These are phyloP conservation scores for Melinaea marsaeus DNA, from an alignment of 2,888 invertebrate genomes.

Conservation along the genomic window DNA sequence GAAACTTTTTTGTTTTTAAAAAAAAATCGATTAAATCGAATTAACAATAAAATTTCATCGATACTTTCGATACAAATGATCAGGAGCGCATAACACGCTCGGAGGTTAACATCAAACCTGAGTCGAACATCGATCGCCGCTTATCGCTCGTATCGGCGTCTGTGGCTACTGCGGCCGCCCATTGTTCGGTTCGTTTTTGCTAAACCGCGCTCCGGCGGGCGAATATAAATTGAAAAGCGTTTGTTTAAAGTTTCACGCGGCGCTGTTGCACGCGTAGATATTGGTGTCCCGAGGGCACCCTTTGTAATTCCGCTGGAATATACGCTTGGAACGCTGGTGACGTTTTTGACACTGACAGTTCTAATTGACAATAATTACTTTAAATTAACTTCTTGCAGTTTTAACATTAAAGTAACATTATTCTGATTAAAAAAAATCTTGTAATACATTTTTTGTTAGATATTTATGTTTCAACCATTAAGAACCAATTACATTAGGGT, in stretches of 20 bases:
- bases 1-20: too few species aligned
- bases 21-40: conserved; percentile 1
- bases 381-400: background rate
- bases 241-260: conserved; percentile 57
- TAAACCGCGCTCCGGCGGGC: conserved; percentile 44
- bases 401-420: background rate
- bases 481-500: too few species aligned
- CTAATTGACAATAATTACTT: background rate
- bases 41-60: conserved; percentile 42
- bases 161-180: conserved; percentile 35
- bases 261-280: conserved; percentile 43
- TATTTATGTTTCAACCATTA: too few species aligned
- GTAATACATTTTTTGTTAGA: too few species aligned
- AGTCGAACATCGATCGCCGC: conserved; percentile 54
- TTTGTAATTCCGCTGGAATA: conserved; percentile 29
- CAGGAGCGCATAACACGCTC: conserved; percentile 49
- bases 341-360: background rate
- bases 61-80: conserved; percentile 55
- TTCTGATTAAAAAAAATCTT: background rate
- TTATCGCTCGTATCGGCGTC: conserved; percentile 49
- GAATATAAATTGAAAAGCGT: conserved; percentile 58
- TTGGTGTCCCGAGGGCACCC: conserved; percentile 31
- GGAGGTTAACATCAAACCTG: conserved; percentile 41
- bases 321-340: conserved; percentile 7
- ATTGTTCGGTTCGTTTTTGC: conserved; percentile 49